Conservation (phyloP, 1,140 invertebrate genomes). For the Penaeus indicus region DNA sequence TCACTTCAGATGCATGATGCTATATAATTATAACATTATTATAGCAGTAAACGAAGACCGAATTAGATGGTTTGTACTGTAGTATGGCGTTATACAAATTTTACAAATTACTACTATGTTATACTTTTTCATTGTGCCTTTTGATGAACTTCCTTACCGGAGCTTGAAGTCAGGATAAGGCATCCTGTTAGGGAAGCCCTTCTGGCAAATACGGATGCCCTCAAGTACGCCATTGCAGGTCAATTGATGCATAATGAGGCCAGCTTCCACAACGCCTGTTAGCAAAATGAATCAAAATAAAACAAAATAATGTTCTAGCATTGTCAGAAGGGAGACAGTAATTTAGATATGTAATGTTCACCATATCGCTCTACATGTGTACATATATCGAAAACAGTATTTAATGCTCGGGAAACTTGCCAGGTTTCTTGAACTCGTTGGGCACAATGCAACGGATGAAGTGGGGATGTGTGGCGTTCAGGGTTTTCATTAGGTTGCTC, state of each 20-base stretch:
- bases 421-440: slow-evolving; percentile 52
- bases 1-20: no score
- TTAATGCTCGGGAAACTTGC: background rate
- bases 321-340: no score
- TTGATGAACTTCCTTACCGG: slow-evolving; percentile 17
- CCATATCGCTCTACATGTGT: background rate
- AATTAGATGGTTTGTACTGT: no score
- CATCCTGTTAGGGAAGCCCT: slow-evolving; percentile 58
- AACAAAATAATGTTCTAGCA: background rate
- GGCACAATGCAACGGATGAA: slow-evolving; percentile 57
- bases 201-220: slow-evolving; percentile 53
- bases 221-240: slow-evolving; percentile 59
- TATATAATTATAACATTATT: no score
- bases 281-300: background rate
- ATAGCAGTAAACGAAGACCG: no score
- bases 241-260: slow-evolving; percentile 49
- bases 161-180: slow-evolving; percentile 41
- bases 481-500: slow-evolving; percentile 52
- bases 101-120: no score
- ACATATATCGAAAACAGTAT: background rate
- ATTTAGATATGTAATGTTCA: no score
- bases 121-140: background rate
- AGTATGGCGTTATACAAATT: no score
- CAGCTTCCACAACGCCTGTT: slow-evolving; percentile 42
- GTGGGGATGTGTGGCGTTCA: slow-evolving; percentile 53